phyloP scores from a whole-genome alignment of 2,797 vertebrate genomes.

The Halcyon leucocephala region DNA sequence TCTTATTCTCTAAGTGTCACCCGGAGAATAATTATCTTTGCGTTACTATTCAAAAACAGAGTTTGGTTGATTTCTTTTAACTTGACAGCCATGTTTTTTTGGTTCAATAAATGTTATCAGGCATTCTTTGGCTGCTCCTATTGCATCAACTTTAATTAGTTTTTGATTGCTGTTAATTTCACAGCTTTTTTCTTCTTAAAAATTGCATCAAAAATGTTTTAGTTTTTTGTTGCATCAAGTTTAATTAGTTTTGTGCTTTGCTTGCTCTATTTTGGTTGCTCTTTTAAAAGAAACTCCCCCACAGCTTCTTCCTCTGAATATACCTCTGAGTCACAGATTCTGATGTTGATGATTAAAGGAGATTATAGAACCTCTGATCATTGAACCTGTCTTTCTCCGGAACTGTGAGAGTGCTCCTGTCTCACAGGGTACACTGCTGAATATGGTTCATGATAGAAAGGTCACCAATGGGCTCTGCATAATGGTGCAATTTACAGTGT shows the following conservation, averaged over 20 bases:
- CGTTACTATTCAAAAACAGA: slow-evolving; percentile 70
- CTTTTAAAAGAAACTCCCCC: slow-evolving; percentile 54
- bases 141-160: slow-evolving; percentile 83
- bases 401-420: not conserved
- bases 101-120: slow-evolving; percentile 81
- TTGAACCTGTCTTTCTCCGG: not conserved
- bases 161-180: slow-evolving; percentile 86
- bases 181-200: slow-evolving; percentile 83
- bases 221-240: slow-evolving; percentile 77
- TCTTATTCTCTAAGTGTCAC: slow-evolving; percentile 74
- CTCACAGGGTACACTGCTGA: not conserved
- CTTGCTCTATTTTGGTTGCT: slow-evolving; percentile 69
- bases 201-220: slow-evolving; percentile 78
- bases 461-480: not conserved
- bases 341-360: slow-evolving; percentile 18
- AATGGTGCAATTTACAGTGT: not conserved
- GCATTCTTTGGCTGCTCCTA: slow-evolving; percentile 78
- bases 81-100: slow-evolving; percentile 79
- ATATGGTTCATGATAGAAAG: not conserved
- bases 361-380: not conserved
- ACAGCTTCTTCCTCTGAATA: slow-evolving; percentile 52
- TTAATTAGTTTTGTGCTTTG: slow-evolving; percentile 82
- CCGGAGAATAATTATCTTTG: slow-evolving; percentile 73
- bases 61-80: slow-evolving; percentile 74
- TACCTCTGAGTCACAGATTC: slow-evolving; percentile 32